Conservation (phyloP, 2,113 vertebrate species). For the Miniopterus natalensis region DNA sequence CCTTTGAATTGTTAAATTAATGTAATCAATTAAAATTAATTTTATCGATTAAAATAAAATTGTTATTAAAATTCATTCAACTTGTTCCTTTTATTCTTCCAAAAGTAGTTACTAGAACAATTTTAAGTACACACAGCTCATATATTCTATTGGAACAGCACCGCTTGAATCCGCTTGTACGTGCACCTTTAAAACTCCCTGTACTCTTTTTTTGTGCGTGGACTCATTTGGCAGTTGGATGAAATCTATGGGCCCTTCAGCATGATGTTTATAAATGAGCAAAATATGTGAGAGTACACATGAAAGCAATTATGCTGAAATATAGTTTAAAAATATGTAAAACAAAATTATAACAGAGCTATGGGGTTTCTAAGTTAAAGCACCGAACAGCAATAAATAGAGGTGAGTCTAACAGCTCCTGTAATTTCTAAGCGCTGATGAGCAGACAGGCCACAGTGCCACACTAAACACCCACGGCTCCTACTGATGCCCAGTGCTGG, state of each 20-base stretch:
- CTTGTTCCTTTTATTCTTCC: slow-evolving; percentile 4
- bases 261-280: slow-evolving; percentile 14
- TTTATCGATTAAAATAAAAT: background rate
- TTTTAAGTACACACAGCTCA: background rate
- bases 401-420: background rate
- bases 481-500: background rate
- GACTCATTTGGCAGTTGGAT: background rate
- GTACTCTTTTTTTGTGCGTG: background rate
- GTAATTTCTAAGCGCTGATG: background rate
- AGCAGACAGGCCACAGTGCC: background rate
- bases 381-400: background rate
- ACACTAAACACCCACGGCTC: background rate
- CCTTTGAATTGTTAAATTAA: background rate
- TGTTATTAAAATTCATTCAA: slow-evolving; percentile 1
- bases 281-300: background rate
- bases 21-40: background rate
- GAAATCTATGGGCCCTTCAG: background rate
- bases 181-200: background rate
- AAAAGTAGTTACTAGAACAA: background rate
- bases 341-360: background rate
- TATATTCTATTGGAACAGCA: background rate
- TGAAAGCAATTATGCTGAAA: slow-evolving; percentile 33
- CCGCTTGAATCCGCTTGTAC: background rate
- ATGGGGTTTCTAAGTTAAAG: background rate
- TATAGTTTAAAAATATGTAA: background rate